phyloP scores from a whole-genome alignment of 2,797 vertebrate species.

The Mallotus villosus region DNA sequence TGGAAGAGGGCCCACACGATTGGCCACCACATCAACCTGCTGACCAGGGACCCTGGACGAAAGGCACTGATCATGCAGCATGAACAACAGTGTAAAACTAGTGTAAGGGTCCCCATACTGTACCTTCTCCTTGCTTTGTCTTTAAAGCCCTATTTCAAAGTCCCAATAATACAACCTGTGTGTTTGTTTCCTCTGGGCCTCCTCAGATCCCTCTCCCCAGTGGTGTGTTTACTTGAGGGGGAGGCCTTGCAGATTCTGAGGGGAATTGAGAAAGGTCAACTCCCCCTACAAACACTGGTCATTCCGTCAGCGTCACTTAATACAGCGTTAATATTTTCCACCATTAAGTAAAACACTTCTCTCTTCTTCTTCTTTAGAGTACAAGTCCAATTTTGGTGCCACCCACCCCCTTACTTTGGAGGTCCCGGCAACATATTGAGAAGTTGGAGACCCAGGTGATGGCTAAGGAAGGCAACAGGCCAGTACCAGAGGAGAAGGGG shows the following conservation, averaged over 20 bases:
- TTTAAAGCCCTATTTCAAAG: too few relatives aligned
- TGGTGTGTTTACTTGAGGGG: slow-evolving; percentile 12
- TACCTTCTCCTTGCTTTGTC: background rate
- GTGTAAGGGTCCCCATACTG: background rate
- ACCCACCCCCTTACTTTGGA: slow-evolving; percentile 22
- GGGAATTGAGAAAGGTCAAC: slow-evolving; percentile 4
- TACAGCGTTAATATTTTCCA: background rate
- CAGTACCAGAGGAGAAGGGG: background rate
- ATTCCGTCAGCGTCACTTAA: background rate
- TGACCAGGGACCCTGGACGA: background rate
- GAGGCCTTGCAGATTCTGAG: slow-evolving; percentile 17
- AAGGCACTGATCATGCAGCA: slow-evolving; percentile 9
- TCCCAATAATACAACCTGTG: background rate
- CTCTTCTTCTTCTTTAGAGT: slow-evolving; percentile 5
- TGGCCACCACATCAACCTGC: slow-evolving; percentile 12
- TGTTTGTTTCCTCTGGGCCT: background rate
- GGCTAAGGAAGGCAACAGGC: background rate
- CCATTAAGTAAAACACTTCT: too few relatives aligned
- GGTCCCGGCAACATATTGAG: background rate
- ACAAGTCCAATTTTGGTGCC: slow-evolving; percentile 11
- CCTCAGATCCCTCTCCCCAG: slow-evolving; percentile 7
- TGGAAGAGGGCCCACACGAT: slow-evolving; percentile 12
- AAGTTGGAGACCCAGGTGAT: background rate
- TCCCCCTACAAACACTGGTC: background rate
- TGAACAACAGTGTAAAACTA: slow-evolving; percentile 11